phyloP scores from a whole-genome alignment of 1,140 invertebrate species.

The Phortica variegata region DNA sequence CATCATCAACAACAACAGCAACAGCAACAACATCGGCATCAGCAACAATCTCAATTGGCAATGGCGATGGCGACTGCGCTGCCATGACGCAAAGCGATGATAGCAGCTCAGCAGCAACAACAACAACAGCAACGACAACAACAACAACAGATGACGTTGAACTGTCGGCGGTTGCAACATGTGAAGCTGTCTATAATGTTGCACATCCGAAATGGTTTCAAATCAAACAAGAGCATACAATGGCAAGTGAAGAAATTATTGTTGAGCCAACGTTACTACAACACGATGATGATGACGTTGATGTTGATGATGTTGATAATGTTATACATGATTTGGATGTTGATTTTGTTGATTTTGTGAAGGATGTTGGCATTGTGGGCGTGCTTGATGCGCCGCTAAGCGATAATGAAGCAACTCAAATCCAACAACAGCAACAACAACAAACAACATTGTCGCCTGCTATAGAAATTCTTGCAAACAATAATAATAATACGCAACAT shows the following conservation, averaged over 20 bases:
- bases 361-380: constrained; percentile 39
- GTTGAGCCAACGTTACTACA: too few species aligned
- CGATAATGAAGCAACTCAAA: too few species aligned
- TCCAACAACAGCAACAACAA: too few species aligned
- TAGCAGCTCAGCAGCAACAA: neutral
- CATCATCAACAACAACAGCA: neutral
- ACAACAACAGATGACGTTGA: constrained; percentile 16
- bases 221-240: too few species aligned
- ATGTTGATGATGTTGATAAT: constrained; percentile 16
- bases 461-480: too few species aligned
- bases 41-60: neutral
- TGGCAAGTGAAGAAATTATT: too few species aligned
- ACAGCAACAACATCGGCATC: too few species aligned
- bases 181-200: too few species aligned
- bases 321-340: constrained; percentile 47
- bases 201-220: too few species aligned
- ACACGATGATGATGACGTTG: constrained; percentile 10
- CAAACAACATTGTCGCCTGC: too few species aligned
- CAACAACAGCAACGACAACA: constrained; percentile 25
- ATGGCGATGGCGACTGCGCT: constrained; percentile 1
- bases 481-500: too few species aligned
- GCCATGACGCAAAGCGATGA: constrained; percentile 6
- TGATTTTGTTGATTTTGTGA: constrained; percentile 40
- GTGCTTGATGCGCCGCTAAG: constrained; percentile 19
- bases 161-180: neutral